Conservation (phyloP, 1,140 invertebrate species). For the Mylabris phalerata region DNA sequence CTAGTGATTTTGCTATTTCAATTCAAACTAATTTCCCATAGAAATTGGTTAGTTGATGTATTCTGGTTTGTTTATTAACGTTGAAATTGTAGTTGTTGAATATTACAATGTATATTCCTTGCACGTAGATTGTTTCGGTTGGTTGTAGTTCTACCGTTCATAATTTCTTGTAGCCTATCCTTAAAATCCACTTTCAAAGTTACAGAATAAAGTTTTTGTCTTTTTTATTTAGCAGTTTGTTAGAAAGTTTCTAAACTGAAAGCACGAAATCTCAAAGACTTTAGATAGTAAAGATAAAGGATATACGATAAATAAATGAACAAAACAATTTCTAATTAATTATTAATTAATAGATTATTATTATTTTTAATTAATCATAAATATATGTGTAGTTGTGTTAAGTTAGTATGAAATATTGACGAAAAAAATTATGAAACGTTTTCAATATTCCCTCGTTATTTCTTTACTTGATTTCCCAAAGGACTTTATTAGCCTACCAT, state of each 20-base stretch:
- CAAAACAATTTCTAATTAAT: no score
- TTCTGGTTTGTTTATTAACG: conserved; percentile 13
- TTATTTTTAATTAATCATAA: no score
- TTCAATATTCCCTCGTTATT: conserved; percentile 12
- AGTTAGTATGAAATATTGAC: no score
- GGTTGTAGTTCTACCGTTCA: conserved; percentile 8
- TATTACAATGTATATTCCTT: conserved; percentile 7
- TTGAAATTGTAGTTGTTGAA: conserved; percentile 1
- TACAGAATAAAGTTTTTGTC: conserved; percentile 8
- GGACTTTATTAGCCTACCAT: conserved; percentile 15
- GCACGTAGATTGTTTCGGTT: conserved; percentile 3
- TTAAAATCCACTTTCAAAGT: conserved; percentile 15
- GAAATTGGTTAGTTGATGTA: conserved; percentile 9
- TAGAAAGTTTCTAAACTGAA: conserved; percentile 10
- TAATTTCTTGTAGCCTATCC: conserved; percentile 13
- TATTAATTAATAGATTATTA: no score
- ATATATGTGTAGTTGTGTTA: no score
- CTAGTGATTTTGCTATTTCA: no score
- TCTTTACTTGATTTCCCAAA: conserved; percentile 8
- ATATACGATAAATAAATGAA: conserved; percentile 3
- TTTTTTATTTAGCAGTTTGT: conserved; percentile 16
- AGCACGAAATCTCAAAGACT: conserved; percentile 3
- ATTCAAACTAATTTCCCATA: conserved; percentile 9
- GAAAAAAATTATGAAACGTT: conserved; percentile 9
- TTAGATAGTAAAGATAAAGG: no score